Evolutionary conservation across 92 coral and sea anemone genomes (phyloP).

Genomic region (Chrysogorgia sp.): DNA sequence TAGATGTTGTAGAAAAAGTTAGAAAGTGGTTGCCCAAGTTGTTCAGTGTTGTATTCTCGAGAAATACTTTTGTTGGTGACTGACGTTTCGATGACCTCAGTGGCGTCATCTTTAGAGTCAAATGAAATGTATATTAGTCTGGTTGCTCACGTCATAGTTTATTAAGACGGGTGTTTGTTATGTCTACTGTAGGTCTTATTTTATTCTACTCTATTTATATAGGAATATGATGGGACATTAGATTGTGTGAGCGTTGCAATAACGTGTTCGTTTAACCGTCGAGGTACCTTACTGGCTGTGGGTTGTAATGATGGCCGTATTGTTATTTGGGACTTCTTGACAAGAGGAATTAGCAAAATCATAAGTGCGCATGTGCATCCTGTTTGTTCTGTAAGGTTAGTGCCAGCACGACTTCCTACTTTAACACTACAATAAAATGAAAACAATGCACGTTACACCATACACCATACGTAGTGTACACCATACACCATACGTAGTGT

Average conservation of each 20-base stretch:
- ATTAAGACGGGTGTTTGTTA: not conserved
- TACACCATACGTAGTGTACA: no score
- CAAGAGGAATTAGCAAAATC: conserved; percentile 96
- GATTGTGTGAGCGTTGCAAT: conserved; percentile 98
- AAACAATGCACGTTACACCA: no score
- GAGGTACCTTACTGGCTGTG: conserved; percentile 95
- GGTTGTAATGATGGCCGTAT: conserved; percentile 99
- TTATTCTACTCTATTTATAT: not conserved
- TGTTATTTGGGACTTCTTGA: conserved; percentile 96
- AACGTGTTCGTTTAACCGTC: conserved; percentile 89
- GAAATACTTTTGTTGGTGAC: no score
- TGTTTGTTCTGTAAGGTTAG: conserved; percentile 89
- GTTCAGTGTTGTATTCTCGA: no score
- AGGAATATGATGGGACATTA: conserved; percentile 97
- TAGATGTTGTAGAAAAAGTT: no score
- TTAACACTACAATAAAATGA: no score
- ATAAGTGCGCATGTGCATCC: conserved; percentile 99
- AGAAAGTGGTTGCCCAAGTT: no score
- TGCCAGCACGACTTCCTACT: not conserved
- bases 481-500: no score
- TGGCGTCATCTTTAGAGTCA: no score
- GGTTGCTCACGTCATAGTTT: no score
- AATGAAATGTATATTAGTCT: no score
- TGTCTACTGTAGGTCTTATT: not conserved
- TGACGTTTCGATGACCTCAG: no score